Evolutionary conservation across 2,888 invertebrate species (phyloP).

Genomic region (Heliconius ismenius): DNA sequence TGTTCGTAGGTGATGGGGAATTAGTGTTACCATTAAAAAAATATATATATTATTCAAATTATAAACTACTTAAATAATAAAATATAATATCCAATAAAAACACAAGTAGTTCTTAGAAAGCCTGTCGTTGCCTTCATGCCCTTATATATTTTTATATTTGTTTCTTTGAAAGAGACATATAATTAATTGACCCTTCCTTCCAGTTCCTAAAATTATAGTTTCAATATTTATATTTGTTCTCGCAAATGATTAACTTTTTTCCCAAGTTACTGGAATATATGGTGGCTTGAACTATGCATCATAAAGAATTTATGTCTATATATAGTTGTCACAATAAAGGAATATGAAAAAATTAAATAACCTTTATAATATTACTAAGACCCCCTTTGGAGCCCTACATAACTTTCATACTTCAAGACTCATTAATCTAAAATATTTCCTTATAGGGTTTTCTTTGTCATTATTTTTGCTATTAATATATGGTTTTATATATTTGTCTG

Average conservation of each 20-base stretch:
- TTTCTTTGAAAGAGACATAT: background rate
- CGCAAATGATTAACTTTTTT: background rate
- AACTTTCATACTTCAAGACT: background rate
- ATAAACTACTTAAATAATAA: too few relatives aligned
- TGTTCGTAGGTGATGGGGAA: too few relatives aligned
- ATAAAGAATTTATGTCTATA: background rate
- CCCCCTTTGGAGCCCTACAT: background rate
- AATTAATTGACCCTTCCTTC: background rate
- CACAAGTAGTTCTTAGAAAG: too few relatives aligned
- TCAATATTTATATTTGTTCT: background rate
- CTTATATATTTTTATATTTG: background rate
- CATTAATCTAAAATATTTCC: background rate
- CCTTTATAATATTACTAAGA: background rate
- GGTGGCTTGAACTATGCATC: background rate
- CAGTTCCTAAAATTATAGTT: background rate
- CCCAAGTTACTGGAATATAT: background rate
- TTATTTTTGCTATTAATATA: background rate
- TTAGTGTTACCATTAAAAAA: too few relatives aligned
- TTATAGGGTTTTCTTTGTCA: background rate
- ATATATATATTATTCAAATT: too few relatives aligned
- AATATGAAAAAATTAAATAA: background rate
- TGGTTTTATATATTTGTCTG: background rate
- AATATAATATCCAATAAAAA: too few relatives aligned
- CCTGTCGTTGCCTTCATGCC: background rate
- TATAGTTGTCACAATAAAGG: background rate